Base-by-base conservation (phyloP, 2,113 vertebrate genomes). In the Casuarius casuarius region DNA sequence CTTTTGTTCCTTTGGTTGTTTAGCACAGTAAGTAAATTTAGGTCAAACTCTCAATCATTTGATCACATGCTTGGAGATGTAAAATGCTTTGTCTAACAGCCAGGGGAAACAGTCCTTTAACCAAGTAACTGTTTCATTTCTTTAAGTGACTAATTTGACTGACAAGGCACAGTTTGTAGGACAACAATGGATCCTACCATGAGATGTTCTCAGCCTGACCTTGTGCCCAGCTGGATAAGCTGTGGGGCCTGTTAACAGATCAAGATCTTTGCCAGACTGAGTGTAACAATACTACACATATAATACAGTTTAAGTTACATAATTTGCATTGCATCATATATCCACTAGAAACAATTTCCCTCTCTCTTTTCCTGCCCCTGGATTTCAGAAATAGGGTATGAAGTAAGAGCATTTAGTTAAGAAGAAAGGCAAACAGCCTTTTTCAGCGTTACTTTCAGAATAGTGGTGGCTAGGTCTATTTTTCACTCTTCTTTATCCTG, bases 31-130 rank as follows among this genome's bases (percentile, higher is more conserved):
- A 93, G 88, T 80, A 90, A 94, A 95, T 95, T 88, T 95, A 96
- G 95, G 91, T 97, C 94, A 96, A 90, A 87, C 63, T 94, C 82
- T 94, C 82, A 52, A 77, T 76, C 83, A 70, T 90, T 95, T 95
- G 84, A 93, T 92, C 84, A 52, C 52, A 52, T 74, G 80, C 92
- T 85, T 92, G 86, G 51, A 77, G 88, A 86, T 90, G 56, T 75
- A 92, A 89, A 84, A 65, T 65, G 40, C 54, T 95, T 91, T 86
- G 90, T 59, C 76, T 70, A 93, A 92, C 67, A 93, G 94, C 76
- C 83, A 71, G 68, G 88, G 88, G 83, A 96, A 96, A 56, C 48
- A 73, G 87, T 61, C 71, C 48, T 91, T 94, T 91, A 77, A 89
- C 61, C 82, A 84, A 77, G 80, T 65, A 96, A 95, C 75, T 90